A percentile compares a stretch with the other conserved stretches of the same genome.
phyloP scores from a whole-genome alignment of 2,888 invertebrate genomes.

The Seladonia tumulorum region DNA sequence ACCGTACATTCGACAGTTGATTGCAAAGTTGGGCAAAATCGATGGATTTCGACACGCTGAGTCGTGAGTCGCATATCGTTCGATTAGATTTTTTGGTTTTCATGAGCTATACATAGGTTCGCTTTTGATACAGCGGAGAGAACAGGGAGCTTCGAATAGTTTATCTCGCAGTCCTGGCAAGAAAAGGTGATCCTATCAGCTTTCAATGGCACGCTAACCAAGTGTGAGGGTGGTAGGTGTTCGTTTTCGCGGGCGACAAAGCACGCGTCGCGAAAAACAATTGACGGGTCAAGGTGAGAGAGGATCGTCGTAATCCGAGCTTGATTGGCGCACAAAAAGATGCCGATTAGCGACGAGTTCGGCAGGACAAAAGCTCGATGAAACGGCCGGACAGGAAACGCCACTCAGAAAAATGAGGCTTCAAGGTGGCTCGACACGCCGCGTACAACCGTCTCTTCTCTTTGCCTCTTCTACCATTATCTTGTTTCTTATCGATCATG shows the following conservation, averaged over 20 bases:
- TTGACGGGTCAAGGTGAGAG: slow-evolving; percentile 70
- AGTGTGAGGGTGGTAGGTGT: background rate
- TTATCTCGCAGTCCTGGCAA: background rate
- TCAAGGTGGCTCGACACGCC: slow-evolving; percentile 76
- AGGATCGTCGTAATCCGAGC: slow-evolving; percentile 82
- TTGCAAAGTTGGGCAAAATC: too few relatives aligned
- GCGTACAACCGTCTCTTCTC: background rate
- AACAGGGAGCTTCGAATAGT: too few relatives aligned
- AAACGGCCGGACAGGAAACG: slow-evolving; percentile 79
- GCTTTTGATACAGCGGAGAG: too few relatives aligned
- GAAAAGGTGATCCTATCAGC: background rate
- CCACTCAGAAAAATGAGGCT: slow-evolving; percentile 82
- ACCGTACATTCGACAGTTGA: background rate
- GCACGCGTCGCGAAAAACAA: slow-evolving; percentile 32
- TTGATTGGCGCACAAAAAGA: slow-evolving; percentile 83
- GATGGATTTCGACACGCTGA: too few relatives aligned
- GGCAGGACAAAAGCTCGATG: slow-evolving; percentile 75
- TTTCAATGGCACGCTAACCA: background rate
- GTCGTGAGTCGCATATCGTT: too few relatives aligned
- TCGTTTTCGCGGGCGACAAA: slow-evolving; percentile 17
- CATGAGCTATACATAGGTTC: too few relatives aligned
- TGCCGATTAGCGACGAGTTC: slow-evolving; percentile 79
- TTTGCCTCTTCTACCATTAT: slow-evolving; percentile 39
- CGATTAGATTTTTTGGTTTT: too few relatives aligned
- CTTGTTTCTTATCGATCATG: slow-evolving; percentile 56